These are phyloP conservation scores for Bombus waltoni DNA, from an alignment of 1,140 invertebrate species.

Conservation along the genomic window DNA sequence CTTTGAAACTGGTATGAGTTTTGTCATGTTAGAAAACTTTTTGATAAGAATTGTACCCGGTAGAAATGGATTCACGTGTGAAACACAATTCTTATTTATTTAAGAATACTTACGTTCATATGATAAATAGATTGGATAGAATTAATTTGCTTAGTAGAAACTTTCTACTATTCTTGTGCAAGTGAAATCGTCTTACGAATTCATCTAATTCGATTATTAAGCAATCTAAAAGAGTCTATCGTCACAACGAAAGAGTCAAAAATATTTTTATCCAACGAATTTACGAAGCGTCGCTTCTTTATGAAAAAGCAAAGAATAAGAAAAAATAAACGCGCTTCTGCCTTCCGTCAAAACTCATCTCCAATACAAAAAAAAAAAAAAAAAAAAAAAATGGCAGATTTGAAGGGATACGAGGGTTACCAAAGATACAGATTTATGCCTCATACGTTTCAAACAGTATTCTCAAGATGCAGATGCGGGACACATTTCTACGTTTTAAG, in stretches of 20 bases:
- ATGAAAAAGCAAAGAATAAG: neutral
- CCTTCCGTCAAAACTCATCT: too few species aligned
- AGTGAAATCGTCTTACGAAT: neutral
- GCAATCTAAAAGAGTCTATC: too few species aligned
- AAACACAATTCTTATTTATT: neutral
- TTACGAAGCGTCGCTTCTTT: neutral
- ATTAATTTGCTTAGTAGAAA: neutral
- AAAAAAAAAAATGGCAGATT: neutral
- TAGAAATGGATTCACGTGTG: too few species aligned
- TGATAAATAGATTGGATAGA: neutral
- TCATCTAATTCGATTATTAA: neutral
- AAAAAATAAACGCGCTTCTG: neutral
- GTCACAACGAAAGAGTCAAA: neutral
- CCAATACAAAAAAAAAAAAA: too few species aligned
- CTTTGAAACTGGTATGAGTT: neutral
- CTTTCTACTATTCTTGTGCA: neutral
- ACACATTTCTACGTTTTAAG: too few species aligned
- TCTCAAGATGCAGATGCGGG: conserved; percentile 3
- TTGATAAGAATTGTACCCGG: too few species aligned
- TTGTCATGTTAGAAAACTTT: neutral
- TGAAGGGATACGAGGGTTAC: neutral
- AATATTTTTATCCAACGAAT: neutral
- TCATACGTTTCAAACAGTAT: conserved; percentile 52
- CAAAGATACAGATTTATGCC: neutral
- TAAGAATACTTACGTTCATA: neutral